Percentiles rank a stretch among this genome's conserved stretches.
Conservation (phyloP, 2,888 invertebrate genomes). For the Amiota mariae region DNA sequence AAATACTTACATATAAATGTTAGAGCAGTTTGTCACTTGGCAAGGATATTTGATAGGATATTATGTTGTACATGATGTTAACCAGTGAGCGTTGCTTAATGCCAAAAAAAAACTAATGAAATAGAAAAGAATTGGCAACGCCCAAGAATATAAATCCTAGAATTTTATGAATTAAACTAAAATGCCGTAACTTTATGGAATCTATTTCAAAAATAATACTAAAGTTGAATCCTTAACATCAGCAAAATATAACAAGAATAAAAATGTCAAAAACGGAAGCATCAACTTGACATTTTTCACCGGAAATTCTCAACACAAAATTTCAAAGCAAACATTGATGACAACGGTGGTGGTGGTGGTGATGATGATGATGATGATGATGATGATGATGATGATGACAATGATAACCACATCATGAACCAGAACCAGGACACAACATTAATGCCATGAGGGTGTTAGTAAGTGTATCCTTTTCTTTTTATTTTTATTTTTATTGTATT, state of each 20-base stretch:
- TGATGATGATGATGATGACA: neutral
- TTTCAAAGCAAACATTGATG: neutral
- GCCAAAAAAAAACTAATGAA: neutral
- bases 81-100: conserved; percentile 18
- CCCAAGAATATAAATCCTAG: neutral
- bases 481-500: neutral
- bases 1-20: too few species aligned
- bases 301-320: conserved; percentile 64
- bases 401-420: neutral
- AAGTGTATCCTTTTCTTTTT: conserved; percentile 51
- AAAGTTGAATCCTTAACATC: neutral
- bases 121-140: neutral
- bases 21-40: too few species aligned
- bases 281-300: conserved; percentile 70
- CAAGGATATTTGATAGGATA: conserved; percentile 27
- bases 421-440: conserved; percentile 10
- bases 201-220: too few species aligned
- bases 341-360: neutral
- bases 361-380: neutral
- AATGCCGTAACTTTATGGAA: neutral
- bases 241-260: neutral
- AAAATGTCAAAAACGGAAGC: conserved; percentile 58
- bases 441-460: conserved; percentile 35
- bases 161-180: neutral
- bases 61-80: conserved; percentile 7